A percentile compares a stretch with the other conserved stretches of the same genome.
Conservation (phyloP, 2,113 vertebrate genomes). For the Sarotherodon lohbergeri region DNA sequence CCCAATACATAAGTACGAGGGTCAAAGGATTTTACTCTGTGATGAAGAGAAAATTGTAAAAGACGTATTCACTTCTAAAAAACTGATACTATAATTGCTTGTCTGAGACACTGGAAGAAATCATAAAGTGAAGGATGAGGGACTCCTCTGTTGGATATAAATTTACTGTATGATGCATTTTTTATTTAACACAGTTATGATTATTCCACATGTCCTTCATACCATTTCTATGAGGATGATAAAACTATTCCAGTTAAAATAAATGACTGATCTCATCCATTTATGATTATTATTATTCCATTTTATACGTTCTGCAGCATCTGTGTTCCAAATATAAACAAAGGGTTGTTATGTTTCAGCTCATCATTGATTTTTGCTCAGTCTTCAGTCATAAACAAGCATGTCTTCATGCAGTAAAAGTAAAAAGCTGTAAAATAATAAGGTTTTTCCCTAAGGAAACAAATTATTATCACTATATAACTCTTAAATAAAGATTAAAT, state of each 20-base stretch:
- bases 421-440: not conserved
- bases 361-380: not conserved
- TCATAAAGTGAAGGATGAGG: not conserved
- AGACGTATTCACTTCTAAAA: not conserved
- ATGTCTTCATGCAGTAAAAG: not conserved
- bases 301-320: not conserved
- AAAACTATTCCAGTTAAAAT: not conserved
- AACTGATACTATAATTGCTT: not conserved
- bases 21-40: not conserved
- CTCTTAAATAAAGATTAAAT: not conserved
- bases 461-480: not conserved
- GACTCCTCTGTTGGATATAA: not conserved
- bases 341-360: not conserved
- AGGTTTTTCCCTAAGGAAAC: not conserved
- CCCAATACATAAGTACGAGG: not conserved
- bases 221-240: not conserved
- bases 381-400: not conserved
- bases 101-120: not conserved
- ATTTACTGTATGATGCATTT: conserved; percentile 5
- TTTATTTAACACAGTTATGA: not conserved
- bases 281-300: not conserved
- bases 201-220: conserved; percentile 26
- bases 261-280: not conserved
- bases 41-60: not conserved
- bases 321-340: not conserved